These are phyloP conservation scores for Anhinga rufa DNA, from an alignment of 2,113 vertebrate species.

Conservation along the genomic window DNA sequence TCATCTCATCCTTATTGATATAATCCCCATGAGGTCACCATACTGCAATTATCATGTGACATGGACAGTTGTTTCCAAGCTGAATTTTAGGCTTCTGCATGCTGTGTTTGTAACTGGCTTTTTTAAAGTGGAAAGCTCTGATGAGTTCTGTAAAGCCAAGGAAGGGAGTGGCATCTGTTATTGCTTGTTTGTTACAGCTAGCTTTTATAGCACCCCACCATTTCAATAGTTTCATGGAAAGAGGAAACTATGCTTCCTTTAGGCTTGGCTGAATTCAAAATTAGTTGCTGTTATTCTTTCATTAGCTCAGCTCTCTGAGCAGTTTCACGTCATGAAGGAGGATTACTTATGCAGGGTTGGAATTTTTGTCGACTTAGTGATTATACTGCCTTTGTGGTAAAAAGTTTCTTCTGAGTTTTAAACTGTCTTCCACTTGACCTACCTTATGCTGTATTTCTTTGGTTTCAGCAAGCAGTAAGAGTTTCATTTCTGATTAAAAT, in stretches of 20 bases:
- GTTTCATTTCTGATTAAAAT: not conserved
- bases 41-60: not conserved
- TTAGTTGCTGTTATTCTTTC: not conserved
- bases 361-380: not conserved
- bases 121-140: not conserved
- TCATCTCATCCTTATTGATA: not conserved
- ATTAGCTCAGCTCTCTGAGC: not conserved
- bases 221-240: not conserved
- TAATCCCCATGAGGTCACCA: not conserved
- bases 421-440: not conserved
- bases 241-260: not conserved
- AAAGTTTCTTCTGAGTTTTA: not conserved
- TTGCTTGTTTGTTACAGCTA: not conserved
- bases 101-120: not conserved
- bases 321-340: not conserved
- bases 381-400: not conserved
- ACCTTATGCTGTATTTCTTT: not conserved
- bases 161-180: not conserved
- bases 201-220: not conserved
- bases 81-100: not conserved
- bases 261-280: constrained; percentile 11
- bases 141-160: not conserved
- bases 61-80: not conserved
- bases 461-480: not conserved
- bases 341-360: not conserved